Percentiles rank a stretch among this genome's conserved stretches.
Conservation (phyloP, 2,888 invertebrate species). For the Stenodema calcarata region DNA sequence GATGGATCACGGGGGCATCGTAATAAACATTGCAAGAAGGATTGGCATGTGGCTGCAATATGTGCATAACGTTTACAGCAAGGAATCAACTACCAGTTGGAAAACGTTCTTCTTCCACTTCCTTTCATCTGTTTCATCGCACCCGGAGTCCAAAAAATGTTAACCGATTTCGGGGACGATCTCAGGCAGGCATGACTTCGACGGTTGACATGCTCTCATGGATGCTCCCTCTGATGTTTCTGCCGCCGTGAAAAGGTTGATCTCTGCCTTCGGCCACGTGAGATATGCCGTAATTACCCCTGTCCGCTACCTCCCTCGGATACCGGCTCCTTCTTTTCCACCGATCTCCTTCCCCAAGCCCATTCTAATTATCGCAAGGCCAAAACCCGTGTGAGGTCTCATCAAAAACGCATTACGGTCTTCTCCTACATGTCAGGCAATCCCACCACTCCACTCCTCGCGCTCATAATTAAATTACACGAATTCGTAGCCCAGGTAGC, state of each 20-base stretch:
- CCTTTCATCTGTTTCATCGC: background rate
- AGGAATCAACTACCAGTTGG: background rate
- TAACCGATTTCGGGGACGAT: background rate
- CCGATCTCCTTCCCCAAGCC: constrained; percentile 21
- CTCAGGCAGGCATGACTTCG: background rate
- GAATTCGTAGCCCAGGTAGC: constrained; percentile 24
- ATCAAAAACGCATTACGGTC: constrained; percentile 50
- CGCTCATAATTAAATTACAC: constrained; percentile 43
- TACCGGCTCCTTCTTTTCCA: constrained; percentile 40
- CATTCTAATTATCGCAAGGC: constrained; percentile 47
- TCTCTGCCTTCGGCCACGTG: constrained; percentile 32
- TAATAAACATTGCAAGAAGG: too few relatives aligned
- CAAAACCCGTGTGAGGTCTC: constrained; percentile 48
- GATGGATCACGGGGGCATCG: too few relatives aligned
- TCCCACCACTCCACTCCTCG: background rate
- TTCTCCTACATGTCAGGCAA: background rate
- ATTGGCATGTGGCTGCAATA: too few relatives aligned
- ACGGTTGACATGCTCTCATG: constrained; percentile 20
- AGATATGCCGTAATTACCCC: constrained; percentile 47
- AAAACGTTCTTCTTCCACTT: background rate
- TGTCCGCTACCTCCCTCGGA: constrained; percentile 14
- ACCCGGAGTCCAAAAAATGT: background rate
- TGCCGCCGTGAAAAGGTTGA: constrained; percentile 3
- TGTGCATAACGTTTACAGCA: too few relatives aligned
- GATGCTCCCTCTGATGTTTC: background rate